Percentiles rank a stretch among this genome's conserved stretches.
phyloP scores from a whole-genome alignment of 2,113 vertebrate species.

The Penelope pileata region DNA sequence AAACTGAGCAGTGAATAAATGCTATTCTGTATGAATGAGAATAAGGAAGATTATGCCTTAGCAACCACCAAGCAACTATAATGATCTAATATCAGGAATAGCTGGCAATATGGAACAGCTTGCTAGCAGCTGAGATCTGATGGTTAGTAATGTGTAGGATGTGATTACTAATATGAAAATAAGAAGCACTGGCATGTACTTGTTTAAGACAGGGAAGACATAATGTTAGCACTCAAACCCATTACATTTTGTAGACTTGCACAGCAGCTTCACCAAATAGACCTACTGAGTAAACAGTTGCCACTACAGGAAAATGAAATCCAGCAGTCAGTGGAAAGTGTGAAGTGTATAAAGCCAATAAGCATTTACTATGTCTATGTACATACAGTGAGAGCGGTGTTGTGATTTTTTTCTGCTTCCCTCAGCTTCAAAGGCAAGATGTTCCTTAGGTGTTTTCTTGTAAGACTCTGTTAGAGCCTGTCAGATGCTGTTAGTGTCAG shows the following conservation, averaged over 20 bases:
- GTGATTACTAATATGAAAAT: background rate
- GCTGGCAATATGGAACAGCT: background rate
- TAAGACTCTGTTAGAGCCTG: background rate
- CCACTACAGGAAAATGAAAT: background rate
- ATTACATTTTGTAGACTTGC: background rate
- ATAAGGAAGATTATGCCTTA: constrained; percentile 9
- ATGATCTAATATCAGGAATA: background rate
- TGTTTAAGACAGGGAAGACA: background rate
- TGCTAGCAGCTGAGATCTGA: background rate
- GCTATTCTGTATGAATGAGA: constrained; percentile 37
- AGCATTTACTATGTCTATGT: background rate
- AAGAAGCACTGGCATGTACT: background rate
- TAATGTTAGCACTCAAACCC: background rate
- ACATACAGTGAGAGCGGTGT: background rate
- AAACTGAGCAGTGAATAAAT: constrained; percentile 25
- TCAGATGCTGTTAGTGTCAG: background rate
- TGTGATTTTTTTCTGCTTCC: background rate
- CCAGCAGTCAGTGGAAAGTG: background rate
- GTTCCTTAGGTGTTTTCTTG: background rate
- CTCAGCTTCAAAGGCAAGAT: background rate
- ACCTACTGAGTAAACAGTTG: background rate
- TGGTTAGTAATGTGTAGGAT: background rate
- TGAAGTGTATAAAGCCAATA: background rate
- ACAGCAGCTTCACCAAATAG: background rate
- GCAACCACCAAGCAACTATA: constrained; percentile 27